Percentiles rank a stretch among this genome's conserved stretches.
phyloP scores from a whole-genome alignment of 1,140 invertebrate genomes.

The Cotesia typhae region DNA sequence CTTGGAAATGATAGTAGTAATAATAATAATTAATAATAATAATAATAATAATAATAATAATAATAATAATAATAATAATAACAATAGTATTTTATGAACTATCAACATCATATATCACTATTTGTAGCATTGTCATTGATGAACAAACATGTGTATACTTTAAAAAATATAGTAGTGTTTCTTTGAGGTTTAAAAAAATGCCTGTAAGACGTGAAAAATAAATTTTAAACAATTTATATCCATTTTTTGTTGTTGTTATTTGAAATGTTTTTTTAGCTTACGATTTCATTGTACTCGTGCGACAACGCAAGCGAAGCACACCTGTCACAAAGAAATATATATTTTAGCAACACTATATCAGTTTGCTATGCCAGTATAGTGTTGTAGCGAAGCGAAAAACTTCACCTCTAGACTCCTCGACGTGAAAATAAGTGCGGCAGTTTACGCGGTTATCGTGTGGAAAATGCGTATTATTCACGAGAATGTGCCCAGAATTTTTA shows the following conservation, averaged over 20 bases:
- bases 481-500: conserved; percentile 12
- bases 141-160: too few species aligned
- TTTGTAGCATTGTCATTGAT: too few species aligned
- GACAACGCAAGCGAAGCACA: conserved; percentile 19
- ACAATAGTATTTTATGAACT: too few species aligned
- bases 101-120: too few species aligned
- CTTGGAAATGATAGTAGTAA: too few species aligned
- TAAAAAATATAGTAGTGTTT: too few species aligned
- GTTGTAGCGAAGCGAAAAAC: conserved; percentile 1
- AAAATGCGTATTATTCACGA: conserved; percentile 14
- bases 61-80: too few species aligned
- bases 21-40: too few species aligned
- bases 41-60: too few species aligned
- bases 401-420: conserved; percentile 8
- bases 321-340: conserved; percentile 24
- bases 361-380: background rate
- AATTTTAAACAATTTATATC: too few species aligned
- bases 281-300: conserved; percentile 17
- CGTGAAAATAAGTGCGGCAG: conserved; percentile 16
- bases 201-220: too few species aligned
- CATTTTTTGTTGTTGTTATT: background rate
- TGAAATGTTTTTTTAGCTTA: conserved; percentile 1
- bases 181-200: too few species aligned
- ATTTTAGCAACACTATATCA: background rate
- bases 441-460: conserved; percentile 13